Conservation (phyloP, 2,113 vertebrate genomes). For the human region DNA sequence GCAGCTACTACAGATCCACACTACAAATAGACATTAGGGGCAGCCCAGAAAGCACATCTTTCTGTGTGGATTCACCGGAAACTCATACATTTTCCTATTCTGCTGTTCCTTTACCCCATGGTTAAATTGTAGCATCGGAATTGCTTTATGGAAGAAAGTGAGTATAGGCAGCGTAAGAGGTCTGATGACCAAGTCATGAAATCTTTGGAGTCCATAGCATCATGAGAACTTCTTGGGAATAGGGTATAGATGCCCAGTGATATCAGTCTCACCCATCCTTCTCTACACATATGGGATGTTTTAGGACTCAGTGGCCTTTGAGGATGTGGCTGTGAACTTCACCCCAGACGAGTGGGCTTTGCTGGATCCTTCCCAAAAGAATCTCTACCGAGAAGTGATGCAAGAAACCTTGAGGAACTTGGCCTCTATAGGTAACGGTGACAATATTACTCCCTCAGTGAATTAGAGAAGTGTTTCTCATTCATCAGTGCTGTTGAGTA, state of each 20-base stretch:
- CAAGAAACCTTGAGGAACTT: constrained; percentile 23
- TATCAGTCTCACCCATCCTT: neutral
- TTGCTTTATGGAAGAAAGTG: neutral
- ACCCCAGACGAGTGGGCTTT: constrained; percentile 6
- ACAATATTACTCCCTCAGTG: neutral
- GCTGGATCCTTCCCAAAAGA: neutral
- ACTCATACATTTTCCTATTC: neutral
- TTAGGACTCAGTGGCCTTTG: neutral
- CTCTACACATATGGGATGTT: neutral
- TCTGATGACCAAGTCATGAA: neutral
- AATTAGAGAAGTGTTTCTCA: neutral
- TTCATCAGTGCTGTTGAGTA: neutral
- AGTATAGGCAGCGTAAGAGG: neutral
- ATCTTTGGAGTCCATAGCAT: neutral
- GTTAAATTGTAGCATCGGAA: neutral
- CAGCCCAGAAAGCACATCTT: neutral
- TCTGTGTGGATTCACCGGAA: neutral
- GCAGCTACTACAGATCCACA: neutral
- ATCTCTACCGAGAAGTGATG: constrained; percentile 36
- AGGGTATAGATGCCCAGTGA: neutral
- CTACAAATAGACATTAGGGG: neutral
- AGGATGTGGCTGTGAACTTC: neutral
- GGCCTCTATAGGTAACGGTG: neutral
- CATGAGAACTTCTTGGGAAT: neutral
- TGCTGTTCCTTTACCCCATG: neutral